These are phyloP conservation scores for Lepidochrysops patricia DNA, from an alignment of 2,888 invertebrate species.

Conservation along the genomic window DNA sequence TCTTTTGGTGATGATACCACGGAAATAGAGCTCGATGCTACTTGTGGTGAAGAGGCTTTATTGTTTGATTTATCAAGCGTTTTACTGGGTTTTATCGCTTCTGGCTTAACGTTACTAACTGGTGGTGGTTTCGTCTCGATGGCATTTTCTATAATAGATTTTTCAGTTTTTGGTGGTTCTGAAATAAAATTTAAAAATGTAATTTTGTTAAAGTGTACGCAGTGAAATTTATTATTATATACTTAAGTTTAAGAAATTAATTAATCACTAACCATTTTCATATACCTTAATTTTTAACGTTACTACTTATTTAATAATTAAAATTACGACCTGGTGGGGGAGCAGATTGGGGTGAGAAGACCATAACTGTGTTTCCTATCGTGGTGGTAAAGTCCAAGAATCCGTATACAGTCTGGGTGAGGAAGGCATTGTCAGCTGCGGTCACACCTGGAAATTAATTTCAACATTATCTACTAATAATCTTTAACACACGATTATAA, in stretches of 20 bases:
- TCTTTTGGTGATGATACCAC: conserved; percentile 59
- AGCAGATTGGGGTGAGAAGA: conserved; percentile 92
- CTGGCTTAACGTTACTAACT: conserved; percentile 51
- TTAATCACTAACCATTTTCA: no score
- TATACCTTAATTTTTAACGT: background rate
- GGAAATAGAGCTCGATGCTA: conserved; percentile 55
- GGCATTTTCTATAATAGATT: conserved; percentile 58
- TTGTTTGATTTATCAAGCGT: conserved; percentile 50
- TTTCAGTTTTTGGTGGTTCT: conserved; percentile 47
- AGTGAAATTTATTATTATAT: no score
- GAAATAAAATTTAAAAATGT: conserved; percentile 9
- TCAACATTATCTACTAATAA: no score
- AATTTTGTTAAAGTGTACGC: background rate
- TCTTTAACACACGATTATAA: no score
- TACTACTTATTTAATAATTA: background rate
- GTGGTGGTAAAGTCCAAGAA: conserved; percentile 95
- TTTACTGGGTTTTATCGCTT: conserved; percentile 65
- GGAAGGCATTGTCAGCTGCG: conserved; percentile 37
- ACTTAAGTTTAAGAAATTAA: no score
- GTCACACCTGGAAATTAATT: conserved; percentile 29
- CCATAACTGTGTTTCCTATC: conserved; percentile 94
- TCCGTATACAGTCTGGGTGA: conserved; percentile 94
- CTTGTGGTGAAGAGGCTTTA: conserved; percentile 47
- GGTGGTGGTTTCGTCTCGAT: conserved; percentile 65
- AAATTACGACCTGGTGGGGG: conserved; percentile 76